Evolutionary conservation across 2,888 invertebrate species (phyloP).

Genomic region (Cynaeus angustus): DNA sequence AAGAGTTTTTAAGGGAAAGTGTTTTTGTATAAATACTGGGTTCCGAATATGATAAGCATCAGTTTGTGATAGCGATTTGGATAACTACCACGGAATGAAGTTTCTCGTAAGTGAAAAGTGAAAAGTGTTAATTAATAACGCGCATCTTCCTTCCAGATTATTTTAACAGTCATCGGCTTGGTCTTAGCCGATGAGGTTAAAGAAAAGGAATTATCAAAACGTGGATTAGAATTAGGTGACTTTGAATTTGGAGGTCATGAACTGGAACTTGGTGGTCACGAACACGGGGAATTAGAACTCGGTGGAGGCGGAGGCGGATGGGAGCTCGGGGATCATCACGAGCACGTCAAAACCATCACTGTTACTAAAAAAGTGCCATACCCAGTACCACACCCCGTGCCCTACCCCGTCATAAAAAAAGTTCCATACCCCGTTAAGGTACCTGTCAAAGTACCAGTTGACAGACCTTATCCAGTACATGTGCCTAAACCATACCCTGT

Average conservation of each 20-base stretch:
- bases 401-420: slow-evolving; percentile 69
- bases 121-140: slow-evolving; percentile 5
- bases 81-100: slow-evolving; percentile 52
- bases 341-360: slow-evolving; percentile 60
- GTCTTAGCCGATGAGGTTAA: slow-evolving; percentile 45
- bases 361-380: slow-evolving; percentile 66
- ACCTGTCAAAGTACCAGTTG: slow-evolving; percentile 70
- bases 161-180: slow-evolving; percentile 27
- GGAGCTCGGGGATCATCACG: slow-evolving; percentile 50
- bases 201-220: slow-evolving; percentile 56
- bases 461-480: slow-evolving; percentile 75
- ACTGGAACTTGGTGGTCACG: slow-evolving; percentile 38
- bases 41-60: slow-evolving; percentile 29
- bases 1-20: slow-evolving; percentile 53
- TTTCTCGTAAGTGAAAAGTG: slow-evolving; percentile 53
- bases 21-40: slow-evolving; percentile 51
- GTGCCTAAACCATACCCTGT: slow-evolving; percentile 77
- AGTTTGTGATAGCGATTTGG: slow-evolving; percentile 33
- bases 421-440: slow-evolving; percentile 76
- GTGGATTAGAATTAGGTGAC: slow-evolving; percentile 55
- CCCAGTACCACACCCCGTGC: slow-evolving; percentile 74
- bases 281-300: slow-evolving; percentile 44
- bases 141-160: slow-evolving; percentile 21
- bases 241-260: slow-evolving; percentile 51
- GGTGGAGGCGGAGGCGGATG: slow-evolving; percentile 28